Evolutionary conservation across 2,113 vertebrate genomes (phyloP).

Genomic region (Meriones unguiculatus): DNA sequence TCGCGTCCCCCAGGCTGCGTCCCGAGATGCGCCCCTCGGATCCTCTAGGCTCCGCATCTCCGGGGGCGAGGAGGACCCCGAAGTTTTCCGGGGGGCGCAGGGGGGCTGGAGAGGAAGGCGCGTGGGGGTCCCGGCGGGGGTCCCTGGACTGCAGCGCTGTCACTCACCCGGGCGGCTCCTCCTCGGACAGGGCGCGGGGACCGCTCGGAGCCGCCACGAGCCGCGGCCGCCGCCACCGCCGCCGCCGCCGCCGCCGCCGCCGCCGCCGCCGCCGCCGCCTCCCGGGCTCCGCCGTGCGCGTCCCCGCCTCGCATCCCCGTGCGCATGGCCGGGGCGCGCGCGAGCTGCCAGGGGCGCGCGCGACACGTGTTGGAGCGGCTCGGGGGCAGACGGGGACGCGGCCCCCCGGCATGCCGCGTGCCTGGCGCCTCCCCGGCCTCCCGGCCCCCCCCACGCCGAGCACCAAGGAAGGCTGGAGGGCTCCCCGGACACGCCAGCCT

Average conservation of each 20-base stretch:
- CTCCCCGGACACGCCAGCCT: neutral
- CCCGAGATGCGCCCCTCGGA: neutral
- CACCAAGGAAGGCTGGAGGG: neutral
- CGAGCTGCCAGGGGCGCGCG: neutral
- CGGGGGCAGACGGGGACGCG: neutral
- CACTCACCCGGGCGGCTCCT: slow-evolving; percentile 79
- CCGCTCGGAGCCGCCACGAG: slow-evolving; percentile 67
- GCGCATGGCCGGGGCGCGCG: neutral
- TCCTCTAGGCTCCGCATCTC: neutral
- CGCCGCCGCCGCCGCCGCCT: slow-evolving; percentile 61
- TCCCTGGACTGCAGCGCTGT: neutral
- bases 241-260: neutral
- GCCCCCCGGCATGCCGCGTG: neutral
- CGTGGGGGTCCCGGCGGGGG: neutral
- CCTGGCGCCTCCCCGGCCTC: neutral
- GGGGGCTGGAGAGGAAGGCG: neutral
- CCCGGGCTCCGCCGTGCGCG: slow-evolving; percentile 73
- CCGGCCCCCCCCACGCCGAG: neutral
- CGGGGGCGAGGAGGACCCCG: neutral
- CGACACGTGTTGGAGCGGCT: slow-evolving; percentile 57
- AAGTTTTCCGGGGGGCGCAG: slow-evolving; percentile 63
- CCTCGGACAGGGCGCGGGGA: slow-evolving; percentile 67
- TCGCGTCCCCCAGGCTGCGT: neutral
- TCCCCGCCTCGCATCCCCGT: slow-evolving; percentile 33
- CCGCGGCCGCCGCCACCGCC: slow-evolving; percentile 32